phyloP scores from a whole-genome alignment of 2,888 invertebrate species.

The Acronicta leporina region DNA sequence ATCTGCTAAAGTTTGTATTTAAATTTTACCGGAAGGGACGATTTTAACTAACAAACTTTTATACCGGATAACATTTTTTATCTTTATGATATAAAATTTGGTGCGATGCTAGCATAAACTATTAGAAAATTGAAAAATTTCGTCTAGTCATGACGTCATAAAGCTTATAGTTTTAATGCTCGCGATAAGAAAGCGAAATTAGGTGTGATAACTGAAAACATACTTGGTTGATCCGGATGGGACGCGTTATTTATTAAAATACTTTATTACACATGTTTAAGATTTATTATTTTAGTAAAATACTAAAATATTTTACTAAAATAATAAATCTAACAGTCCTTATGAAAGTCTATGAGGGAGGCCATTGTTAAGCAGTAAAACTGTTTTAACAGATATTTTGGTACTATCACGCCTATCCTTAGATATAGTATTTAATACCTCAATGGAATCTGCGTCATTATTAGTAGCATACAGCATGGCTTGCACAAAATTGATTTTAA shows the following conservation, averaged over 20 bases:
- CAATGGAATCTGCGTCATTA: conserved; percentile 9
- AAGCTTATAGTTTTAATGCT: conserved; percentile 28
- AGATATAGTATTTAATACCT: background rate
- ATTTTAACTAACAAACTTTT: background rate
- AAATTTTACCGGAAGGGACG: background rate
- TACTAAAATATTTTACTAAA: no score
- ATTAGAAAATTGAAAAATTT: conserved; percentile 4
- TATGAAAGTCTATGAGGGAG: no score
- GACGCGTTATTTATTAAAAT: conserved; percentile 10
- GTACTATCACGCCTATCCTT: no score
- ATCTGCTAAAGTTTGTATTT: background rate
- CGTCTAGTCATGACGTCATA: conserved; percentile 24
- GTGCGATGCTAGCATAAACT: no score
- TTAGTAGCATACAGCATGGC: background rate
- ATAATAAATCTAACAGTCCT: no score
- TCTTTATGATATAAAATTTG: no score
- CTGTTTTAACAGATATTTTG: no score
- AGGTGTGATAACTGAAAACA: conserved; percentile 37
- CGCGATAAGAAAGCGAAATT: conserved; percentile 34
- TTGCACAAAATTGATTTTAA: conserved; percentile 43
- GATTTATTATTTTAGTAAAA: no score
- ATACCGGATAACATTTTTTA: no score
- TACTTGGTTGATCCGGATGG: conserved; percentile 33
- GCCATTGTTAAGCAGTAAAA: no score
- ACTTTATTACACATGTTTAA: no score